Percentiles rank a stretch among this genome's conserved stretches.
Evolutionary conservation across 2,797 vertebrate species (phyloP).

Genomic region (Pteropus rufus): DNA sequence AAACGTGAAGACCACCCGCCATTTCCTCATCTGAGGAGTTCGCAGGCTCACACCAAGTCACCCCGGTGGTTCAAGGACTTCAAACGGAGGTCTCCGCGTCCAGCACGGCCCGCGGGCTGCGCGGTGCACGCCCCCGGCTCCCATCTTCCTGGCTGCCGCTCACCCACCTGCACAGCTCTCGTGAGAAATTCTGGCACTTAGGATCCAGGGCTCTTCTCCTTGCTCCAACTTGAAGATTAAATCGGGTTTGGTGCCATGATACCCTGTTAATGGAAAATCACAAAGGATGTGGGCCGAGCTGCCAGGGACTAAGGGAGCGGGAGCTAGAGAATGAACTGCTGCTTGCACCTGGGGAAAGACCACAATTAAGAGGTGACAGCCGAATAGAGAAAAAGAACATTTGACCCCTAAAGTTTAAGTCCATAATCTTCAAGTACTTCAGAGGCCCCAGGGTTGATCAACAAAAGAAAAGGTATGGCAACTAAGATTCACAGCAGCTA

Average conservation of each 20-base stretch:
- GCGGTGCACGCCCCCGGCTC: neutral
- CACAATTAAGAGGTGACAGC: neutral
- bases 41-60: fast-evolving
- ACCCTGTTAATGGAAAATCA: constrained; percentile 59
- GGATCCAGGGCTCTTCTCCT: constrained; percentile 65
- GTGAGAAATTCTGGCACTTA: constrained; percentile 2
- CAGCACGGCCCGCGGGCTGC: neutral
- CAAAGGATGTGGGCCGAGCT: neutral
- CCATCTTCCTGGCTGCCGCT: neutral
- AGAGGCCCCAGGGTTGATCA: neutral
- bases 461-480: neutral
- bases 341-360: neutral
- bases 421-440: neutral
- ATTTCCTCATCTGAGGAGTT: neutral
- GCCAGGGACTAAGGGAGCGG: neutral
- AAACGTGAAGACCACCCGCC: fast-evolving
- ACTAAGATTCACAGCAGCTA: neutral
- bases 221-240: constrained; percentile 70
- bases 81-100: too few species aligned
- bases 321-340: neutral
- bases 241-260: constrained; percentile 63
- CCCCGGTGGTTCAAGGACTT: neutral
- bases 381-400: neutral
- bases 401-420: neutral
- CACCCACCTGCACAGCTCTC: constrained; percentile 52